Evolutionary conservation across 2,888 invertebrate genomes (phyloP), one percentile per base, ranked within the genome.

Genomic region (Synergus umbraculus): DNA sequence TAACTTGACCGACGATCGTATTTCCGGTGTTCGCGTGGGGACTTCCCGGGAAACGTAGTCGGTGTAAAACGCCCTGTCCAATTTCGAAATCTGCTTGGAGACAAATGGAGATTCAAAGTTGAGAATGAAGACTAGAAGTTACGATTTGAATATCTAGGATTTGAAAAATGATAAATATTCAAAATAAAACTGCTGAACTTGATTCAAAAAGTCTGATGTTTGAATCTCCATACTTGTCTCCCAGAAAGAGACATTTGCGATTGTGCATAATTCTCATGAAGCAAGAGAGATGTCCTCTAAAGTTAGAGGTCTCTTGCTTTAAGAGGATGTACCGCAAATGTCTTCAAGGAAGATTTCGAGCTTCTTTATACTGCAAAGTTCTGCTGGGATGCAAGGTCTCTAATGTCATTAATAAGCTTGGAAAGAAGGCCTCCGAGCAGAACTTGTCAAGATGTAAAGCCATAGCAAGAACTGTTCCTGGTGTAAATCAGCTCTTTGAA

Each of bases 51-150:
- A 80, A 78, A 77, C 83, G 76, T 76, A 63, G 81, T 84, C 81
- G 79, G 86, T 88, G 87, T 87, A 88, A 29, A 29, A 81, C 85
- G 85, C 87, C 60, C 85, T 73, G 49, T 73, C 49, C 73, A 73
- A 73, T 54, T 73, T 54, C 54, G 54, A 73, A 73, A 73, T 41
- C 73, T 73, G 37, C 29, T n/a, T 37, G 29, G 49, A 37, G 29
- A 73, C 37, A 58, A 58, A 58, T 58, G 18, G 9, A 58, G 18
- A 58, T 58, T 3, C 9, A 18, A 58, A 18, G 58, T 18, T 58
- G n/a, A 10, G 58, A 58, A 58, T 58, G 18, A 58, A 58, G 3
- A 58, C 9, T 58, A 58, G 15, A 7, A 58, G 58, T 18, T 58
- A 8, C 9, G 8, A 0, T 8, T 58, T 18, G 18, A 58, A 58